Evolutionary conservation across 2,113 vertebrate species (phyloP).

Genomic region (Zootoca vivipara): DNA sequence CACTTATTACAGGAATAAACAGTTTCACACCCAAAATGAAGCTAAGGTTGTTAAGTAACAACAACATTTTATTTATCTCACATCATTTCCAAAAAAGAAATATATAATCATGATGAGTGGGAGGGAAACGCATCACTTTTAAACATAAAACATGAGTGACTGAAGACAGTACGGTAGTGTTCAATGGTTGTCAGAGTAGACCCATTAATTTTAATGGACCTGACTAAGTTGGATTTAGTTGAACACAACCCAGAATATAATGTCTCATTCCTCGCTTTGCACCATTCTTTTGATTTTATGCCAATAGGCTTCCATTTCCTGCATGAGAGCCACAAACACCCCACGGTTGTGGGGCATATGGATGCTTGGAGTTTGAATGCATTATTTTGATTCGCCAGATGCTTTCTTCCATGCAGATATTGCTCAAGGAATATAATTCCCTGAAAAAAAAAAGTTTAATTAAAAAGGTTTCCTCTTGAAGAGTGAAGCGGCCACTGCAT

Average conservation of each 20-base stretch:
- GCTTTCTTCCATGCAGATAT: constrained; percentile 8
- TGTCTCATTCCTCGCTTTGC: constrained; percentile 47
- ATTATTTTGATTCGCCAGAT: constrained; percentile 13
- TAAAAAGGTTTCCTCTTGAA: neutral
- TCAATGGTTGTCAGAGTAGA: too few relatives aligned
- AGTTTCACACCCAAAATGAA: constrained; percentile 59
- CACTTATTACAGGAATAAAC: constrained; percentile 72
- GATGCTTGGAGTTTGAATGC: constrained; percentile 4
- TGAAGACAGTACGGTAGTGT: constrained; percentile 4
- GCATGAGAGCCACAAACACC: too few relatives aligned
- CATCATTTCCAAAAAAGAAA: constrained; percentile 59
- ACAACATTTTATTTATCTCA: constrained; percentile 62
- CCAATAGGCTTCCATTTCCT: neutral
- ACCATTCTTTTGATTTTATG: neutral
- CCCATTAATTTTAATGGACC: too few relatives aligned
- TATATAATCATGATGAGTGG: neutral
- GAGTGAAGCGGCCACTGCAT: too few relatives aligned
- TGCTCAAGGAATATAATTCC: constrained; percentile 24
- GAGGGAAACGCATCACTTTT: constrained; percentile 49
- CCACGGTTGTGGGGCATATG: constrained; percentile 25
- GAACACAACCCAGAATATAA: neutral
- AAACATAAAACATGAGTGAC: constrained; percentile 62
- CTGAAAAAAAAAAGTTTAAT: constrained; percentile 19
- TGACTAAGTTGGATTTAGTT: too few relatives aligned
- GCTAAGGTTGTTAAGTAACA: constrained; percentile 73